Percentiles rank a stretch among this genome's conserved stretches.
These are phyloP conservation scores for Marisa cornuarietis DNA, from an alignment of 1,140 invertebrate genomes.

Conservation along the genomic window DNA sequence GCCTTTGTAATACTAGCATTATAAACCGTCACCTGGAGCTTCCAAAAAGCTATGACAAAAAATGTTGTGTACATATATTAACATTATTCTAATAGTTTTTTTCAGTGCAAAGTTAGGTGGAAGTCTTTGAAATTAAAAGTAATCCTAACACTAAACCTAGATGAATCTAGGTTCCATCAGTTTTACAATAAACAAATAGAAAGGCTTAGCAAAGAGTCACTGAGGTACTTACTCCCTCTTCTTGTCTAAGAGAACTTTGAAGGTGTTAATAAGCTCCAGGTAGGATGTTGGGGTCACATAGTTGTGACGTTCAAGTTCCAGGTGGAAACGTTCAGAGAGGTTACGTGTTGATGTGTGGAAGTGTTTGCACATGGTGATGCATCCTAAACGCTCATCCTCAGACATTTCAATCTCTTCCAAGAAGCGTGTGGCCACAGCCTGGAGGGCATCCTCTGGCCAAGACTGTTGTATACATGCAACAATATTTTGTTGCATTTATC, in stretches of 20 bases:
- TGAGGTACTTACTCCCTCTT: slow-evolving; percentile 73
- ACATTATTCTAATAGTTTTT: no score
- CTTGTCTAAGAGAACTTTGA: slow-evolving; percentile 61
- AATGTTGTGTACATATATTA: no score
- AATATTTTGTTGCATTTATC: neutral
- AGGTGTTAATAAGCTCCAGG: slow-evolving; percentile 66
- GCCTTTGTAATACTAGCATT: no score
- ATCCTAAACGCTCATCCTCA: slow-evolving; percentile 74
- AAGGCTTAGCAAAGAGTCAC: neutral
- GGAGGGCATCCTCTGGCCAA: slow-evolving; percentile 72
- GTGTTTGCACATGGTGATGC: slow-evolving; percentile 78
- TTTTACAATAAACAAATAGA: neutral
- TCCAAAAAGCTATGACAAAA: no score
- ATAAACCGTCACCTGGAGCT: no score
- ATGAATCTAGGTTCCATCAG: neutral
- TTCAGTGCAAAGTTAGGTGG: no score
- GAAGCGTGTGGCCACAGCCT: slow-evolving; percentile 85
- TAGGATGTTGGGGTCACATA: slow-evolving; percentile 68
- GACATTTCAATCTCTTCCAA: slow-evolving; percentile 77
- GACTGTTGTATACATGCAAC: slow-evolving; percentile 58
- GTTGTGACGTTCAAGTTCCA: slow-evolving; percentile 71
- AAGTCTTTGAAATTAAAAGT: no score
- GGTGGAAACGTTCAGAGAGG: slow-evolving; percentile 72
- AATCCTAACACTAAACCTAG: no score
- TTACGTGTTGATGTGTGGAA: slow-evolving; percentile 85